These are phyloP conservation scores for Heliconius eleuchia DNA, from an alignment of 1,140 invertebrate species.

Conservation along the genomic window DNA sequence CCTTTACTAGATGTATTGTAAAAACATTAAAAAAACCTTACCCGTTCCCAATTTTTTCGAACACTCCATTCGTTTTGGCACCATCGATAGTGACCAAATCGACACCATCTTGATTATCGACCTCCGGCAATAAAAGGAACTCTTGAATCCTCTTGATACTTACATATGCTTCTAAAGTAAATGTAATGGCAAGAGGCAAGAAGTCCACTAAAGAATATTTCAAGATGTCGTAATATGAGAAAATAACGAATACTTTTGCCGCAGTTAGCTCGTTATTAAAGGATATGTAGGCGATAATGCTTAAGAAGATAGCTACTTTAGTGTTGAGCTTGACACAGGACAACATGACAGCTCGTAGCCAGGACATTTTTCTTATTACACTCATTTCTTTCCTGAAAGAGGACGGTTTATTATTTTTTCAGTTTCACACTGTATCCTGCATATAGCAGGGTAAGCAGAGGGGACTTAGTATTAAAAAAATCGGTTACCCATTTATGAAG, in stretches of 20 bases:
- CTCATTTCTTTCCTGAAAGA: conserved; percentile 83
- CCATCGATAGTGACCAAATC: conserved; percentile 27
- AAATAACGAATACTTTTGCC: conserved; percentile 88
- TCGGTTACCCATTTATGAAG: no score
- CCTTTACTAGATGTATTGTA: background rate
- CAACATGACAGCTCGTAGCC: conserved; percentile 86
- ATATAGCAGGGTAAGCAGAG: background rate
- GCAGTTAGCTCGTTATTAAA: conserved; percentile 86
- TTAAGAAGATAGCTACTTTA: conserved; percentile 86
- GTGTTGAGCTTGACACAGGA: conserved; percentile 86
- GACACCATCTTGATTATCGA: conserved; percentile 46
- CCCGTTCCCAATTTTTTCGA: conserved; percentile 75
- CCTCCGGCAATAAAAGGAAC: conserved; percentile 84
- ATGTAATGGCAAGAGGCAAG: conserved; percentile 86
- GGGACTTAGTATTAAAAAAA: background rate
- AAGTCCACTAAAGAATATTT: conserved; percentile 88
- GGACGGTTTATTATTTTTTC: background rate
- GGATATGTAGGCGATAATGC: conserved; percentile 82
- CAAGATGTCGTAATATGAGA: conserved; percentile 87
- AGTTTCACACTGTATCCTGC: background rate
- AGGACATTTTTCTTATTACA: conserved; percentile 85
- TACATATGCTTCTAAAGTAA: conserved; percentile 82
- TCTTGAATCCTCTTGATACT: conserved; percentile 87
- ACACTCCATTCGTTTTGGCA: conserved; percentile 63
- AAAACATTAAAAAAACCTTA: conserved; percentile 41